Conservation (phyloP, 2,888 invertebrate genomes). For the Alsophila aescularia region DNA sequence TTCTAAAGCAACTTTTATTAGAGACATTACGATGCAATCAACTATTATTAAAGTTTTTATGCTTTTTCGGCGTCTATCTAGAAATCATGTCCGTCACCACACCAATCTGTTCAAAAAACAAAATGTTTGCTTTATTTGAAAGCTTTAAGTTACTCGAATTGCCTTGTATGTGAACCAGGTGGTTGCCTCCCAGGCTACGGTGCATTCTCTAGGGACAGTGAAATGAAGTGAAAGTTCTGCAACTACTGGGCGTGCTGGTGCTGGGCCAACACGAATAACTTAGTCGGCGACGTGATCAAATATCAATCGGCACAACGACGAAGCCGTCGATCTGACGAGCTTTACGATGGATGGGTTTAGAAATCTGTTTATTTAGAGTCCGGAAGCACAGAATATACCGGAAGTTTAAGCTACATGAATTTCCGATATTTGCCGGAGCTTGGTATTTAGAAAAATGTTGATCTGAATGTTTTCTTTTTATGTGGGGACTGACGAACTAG, state of each 20-base stretch:
- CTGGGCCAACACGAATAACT: conserved; percentile 31
- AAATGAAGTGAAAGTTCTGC: conserved; percentile 62
- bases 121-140: not conserved
- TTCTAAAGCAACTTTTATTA: too few species aligned
- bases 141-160: not conserved
- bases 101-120: too few species aligned
- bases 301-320: conserved; percentile 23
- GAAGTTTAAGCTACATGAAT: not conserved
- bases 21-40: too few species aligned
- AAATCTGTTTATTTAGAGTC: conserved; percentile 6
- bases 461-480: too few species aligned
- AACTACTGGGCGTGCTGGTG: conserved; percentile 33
- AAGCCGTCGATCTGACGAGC: conserved; percentile 14
- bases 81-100: too few species aligned
- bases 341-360: conserved; percentile 6
- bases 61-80: too few species aligned
- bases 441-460: not conserved
- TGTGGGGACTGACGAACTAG: too few species aligned
- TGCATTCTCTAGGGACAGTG: conserved; percentile 55
- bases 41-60: too few species aligned
- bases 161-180: not conserved
- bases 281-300: conserved; percentile 30
- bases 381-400: too few species aligned
- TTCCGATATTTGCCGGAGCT: not conserved
- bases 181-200: conserved; percentile 2